Evolutionary conservation across 2,113 vertebrate genomes (phyloP), one percentile per base, ranked within the genome.

Genomic region (Amphiprion percula): DNA sequence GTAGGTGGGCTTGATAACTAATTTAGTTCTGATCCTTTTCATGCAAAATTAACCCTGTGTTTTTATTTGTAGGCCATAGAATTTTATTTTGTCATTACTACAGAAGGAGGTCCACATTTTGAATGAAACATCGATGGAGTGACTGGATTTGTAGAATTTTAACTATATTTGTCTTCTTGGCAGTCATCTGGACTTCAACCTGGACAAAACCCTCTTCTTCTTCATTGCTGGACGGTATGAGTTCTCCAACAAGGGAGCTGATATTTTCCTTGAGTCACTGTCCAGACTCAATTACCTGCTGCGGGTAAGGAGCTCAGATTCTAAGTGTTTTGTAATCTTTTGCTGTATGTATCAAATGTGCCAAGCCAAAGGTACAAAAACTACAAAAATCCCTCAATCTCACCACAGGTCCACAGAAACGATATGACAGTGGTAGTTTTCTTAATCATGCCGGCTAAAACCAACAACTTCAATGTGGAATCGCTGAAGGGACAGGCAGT

Each of bases 391-490:
- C 39, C 17, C 1, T 30, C 9, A 4, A 10, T n/a, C 5, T 64
- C 10, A 47, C 11, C 52, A 50, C 86, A 99, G 98, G 94, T 99
- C 68, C 97, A 98, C 75, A 96, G 93, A 85, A 96, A 91, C 21
- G 97, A 97, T 4, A 75, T 98, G 71, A 99, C 98, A 0, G 97
- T 98, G 15, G 84, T 99, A 1, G 98, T 96, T 74, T 99, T 99
- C 91, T 98, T 99, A 91, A 98, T 99, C 53, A 99, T 99, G 98
- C 98, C 98, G 7, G 96, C 98, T 41, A 97, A 97, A 90, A 99
- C 97, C 21, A 99, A 98, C 88, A 99, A 98, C 90, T 99, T 99
- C 90, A 99, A 99, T 0, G 97, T 99, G 93, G 98, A 99, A 92
- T 97, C 96, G 0, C 87, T 99, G 86, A 99, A 98, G 90, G 98